phyloP scores from a whole-genome alignment of 1,140 invertebrate species.

The Calliphora vicina region DNA sequence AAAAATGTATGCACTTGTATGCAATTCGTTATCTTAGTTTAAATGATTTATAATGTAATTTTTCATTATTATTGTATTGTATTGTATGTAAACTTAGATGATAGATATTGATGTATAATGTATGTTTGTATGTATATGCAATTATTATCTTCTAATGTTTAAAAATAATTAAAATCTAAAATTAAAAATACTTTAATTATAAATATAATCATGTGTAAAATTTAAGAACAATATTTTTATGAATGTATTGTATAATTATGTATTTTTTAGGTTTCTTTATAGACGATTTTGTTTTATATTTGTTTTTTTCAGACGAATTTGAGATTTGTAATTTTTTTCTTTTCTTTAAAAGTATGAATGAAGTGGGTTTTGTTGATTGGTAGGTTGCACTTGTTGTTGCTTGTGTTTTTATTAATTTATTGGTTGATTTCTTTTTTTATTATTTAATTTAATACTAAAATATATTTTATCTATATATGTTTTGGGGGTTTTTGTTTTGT shows the following conservation, averaged over 20 bases:
- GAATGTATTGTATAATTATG: neutral
- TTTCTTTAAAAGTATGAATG: conserved; percentile 27
- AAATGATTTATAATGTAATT: neutral
- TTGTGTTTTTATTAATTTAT: neutral
- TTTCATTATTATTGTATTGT: no score
- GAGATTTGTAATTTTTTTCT: neutral
- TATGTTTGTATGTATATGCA: conserved; percentile 23
- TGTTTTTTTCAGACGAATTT: neutral
- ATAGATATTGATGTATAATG: conserved; percentile 21
- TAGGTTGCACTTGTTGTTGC: neutral
- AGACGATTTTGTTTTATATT: conserved; percentile 9
- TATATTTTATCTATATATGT: neutral
- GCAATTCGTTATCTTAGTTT: neutral
- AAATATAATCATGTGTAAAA: neutral
- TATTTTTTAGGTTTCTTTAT: neutral
- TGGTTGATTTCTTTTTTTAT: neutral
- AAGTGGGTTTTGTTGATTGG: conserved; percentile 24
- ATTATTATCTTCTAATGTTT: no score
- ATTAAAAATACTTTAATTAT: neutral
- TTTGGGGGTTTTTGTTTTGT: neutral
- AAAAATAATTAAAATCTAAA: neutral
- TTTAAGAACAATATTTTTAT: neutral
- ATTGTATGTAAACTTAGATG: no score
- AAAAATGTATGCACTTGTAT: neutral
- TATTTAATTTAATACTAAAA: neutral